These are phyloP conservation scores for Anabas testudineus DNA, from an alignment of 2,797 vertebrate genomes.

Conservation along the genomic window DNA sequence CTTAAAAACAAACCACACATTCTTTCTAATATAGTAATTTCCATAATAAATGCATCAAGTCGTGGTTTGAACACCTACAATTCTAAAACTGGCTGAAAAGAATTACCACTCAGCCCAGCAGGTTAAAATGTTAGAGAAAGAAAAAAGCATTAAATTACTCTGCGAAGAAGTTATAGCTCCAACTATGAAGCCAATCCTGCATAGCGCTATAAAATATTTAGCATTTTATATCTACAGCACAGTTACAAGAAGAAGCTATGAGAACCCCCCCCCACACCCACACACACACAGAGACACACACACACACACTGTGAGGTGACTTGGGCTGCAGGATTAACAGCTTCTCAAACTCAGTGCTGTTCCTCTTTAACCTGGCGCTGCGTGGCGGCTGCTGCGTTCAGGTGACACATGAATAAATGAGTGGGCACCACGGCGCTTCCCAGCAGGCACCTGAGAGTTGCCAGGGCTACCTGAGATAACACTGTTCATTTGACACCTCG, in stretches of 20 bases:
- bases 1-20: background rate
- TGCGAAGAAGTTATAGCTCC: conserved; percentile 4
- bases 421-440: conserved; percentile 60
- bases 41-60: background rate
- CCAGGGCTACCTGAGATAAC: conserved; percentile 74
- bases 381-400: conserved; percentile 68
- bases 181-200: background rate
- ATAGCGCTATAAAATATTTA: conserved; percentile 7
- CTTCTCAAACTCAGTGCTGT: conserved; percentile 8
- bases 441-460: conserved; percentile 66
- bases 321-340: background rate
- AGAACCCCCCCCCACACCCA: too few species aligned
- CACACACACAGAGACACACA: too few species aligned
- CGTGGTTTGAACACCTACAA: background rate
- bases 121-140: background rate
- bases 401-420: conserved; percentile 85
- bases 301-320: too few species aligned
- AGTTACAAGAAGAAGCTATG: background rate
- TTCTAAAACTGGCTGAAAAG: background rate
- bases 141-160: conserved; percentile 1
- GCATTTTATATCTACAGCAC: background rate
- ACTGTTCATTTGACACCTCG: conserved; percentile 75
- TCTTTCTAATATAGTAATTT: background rate
- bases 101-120: background rate
- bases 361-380: conserved; percentile 42